These are phyloP conservation scores for Syngnathus typhle DNA, from an alignment of 2,113 vertebrate species.

Conservation along the genomic window DNA sequence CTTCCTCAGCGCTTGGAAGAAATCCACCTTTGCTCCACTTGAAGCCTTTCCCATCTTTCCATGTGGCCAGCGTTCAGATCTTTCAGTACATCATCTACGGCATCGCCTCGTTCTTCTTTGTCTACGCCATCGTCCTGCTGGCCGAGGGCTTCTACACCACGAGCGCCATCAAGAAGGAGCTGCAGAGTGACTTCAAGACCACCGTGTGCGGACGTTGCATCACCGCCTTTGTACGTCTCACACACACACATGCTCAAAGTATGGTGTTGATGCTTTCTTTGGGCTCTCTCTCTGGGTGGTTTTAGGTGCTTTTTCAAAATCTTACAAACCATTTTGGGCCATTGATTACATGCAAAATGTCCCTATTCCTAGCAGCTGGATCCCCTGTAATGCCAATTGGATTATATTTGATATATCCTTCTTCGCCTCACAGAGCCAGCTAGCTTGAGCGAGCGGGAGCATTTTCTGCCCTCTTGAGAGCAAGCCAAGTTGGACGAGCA, in stretches of 20 bases:
- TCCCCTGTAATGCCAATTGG: too few species aligned
- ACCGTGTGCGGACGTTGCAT: constrained; percentile 96
- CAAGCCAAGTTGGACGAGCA: neutral
- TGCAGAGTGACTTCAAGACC: constrained; percentile 97
- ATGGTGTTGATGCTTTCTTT: too few species aligned
- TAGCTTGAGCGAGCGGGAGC: neutral
- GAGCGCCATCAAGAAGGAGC: constrained; percentile 92
- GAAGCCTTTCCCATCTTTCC: constrained; percentile 2
- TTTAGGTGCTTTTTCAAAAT: too few species aligned
- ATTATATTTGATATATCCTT: too few species aligned
- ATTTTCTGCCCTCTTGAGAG: neutral
- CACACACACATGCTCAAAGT: neutral
- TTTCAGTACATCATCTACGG: constrained; percentile 98
- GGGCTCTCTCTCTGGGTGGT: too few species aligned
- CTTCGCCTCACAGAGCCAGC: neutral
- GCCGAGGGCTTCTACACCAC: constrained; percentile 97
- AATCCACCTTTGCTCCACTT: neutral
- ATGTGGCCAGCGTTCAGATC: constrained; percentile 81
- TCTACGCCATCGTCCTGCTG: constrained; percentile 94
- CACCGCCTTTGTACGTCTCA: constrained; percentile 83
- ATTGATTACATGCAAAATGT: too few species aligned
- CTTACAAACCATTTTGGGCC: too few species aligned
- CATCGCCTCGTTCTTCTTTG: constrained; percentile 94
- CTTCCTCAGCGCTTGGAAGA: neutral
- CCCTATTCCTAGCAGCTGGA: too few species aligned